These are phyloP conservation scores for Drosophila incognita DNA, from an alignment of 2,888 invertebrate species.

Conservation along the genomic window DNA sequence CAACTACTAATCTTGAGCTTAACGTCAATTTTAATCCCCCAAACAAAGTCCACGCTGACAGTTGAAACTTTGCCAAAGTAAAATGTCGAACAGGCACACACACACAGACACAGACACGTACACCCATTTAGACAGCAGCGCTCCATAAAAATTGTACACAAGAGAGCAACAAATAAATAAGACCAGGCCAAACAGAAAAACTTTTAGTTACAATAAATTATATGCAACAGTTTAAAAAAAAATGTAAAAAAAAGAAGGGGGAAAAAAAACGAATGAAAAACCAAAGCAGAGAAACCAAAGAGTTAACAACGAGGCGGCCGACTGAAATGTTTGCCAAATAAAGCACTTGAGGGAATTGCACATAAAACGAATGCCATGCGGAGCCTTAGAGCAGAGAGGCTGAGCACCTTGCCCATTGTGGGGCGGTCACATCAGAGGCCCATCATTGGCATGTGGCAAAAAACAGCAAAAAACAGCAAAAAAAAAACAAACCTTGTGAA, in stretches of 20 bases:
- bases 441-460: constrained; percentile 76
- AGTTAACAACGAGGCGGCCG: constrained; percentile 71
- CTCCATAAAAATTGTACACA: constrained; percentile 72
- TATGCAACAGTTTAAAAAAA: constrained; percentile 78
- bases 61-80: constrained; percentile 63
- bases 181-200: constrained; percentile 35
- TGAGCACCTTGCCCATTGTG: constrained; percentile 1
- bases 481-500: constrained; percentile 3
- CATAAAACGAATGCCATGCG: constrained; percentile 66
- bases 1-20: constrained; percentile 76
- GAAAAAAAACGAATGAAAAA: constrained; percentile 7
- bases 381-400: constrained; percentile 3
- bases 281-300: constrained; percentile 52
- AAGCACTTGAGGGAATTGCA: constrained; percentile 79
- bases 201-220: constrained; percentile 80
- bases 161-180: constrained; percentile 68
- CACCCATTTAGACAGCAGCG: constrained; percentile 16
- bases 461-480: constrained; percentile 21
- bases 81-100: constrained; percentile 47
- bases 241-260: constrained; percentile 7
- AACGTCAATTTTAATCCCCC: constrained; percentile 71
- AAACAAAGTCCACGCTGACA: constrained; percentile 65
- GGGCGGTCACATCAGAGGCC: constrained; percentile 43
- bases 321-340: constrained; percentile 72
- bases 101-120: constrained; percentile 9